phyloP scores from a whole-genome alignment of 2,888 invertebrate species.

The Fragum sueziense region DNA sequence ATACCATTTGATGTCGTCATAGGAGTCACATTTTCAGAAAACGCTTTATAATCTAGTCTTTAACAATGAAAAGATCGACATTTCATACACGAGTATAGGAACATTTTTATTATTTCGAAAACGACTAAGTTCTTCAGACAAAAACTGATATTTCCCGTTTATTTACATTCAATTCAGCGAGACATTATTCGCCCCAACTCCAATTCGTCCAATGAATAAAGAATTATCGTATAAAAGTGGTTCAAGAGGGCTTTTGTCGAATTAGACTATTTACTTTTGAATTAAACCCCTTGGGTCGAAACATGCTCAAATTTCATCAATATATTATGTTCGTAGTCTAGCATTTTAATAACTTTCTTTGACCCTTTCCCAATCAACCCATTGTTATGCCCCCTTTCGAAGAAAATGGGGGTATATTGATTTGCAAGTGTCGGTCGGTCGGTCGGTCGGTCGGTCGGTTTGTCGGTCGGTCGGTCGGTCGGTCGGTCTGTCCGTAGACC shows the following conservation, averaged over 20 bases:
- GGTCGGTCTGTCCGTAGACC: too few relatives aligned
- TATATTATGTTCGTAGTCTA: too few relatives aligned
- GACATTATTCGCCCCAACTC: neutral
- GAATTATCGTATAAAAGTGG: neutral
- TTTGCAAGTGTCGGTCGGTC: too few relatives aligned
- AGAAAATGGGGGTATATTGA: too few relatives aligned
- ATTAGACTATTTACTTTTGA: constrained; percentile 16
- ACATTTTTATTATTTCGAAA: neutral
- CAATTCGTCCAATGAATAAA: constrained; percentile 7
- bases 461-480: too few relatives aligned
- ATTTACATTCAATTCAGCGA: constrained; percentile 10
- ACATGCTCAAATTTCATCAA: neutral
- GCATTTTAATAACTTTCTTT: too few relatives aligned
- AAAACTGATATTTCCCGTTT: neutral
- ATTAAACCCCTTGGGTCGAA: neutral
- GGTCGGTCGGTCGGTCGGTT: too few relatives aligned
- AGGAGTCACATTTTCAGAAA: neutral
- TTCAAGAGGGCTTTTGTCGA: constrained; percentile 12
- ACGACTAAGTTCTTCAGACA: neutral
- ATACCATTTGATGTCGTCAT: neutral
- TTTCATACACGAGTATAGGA: neutral
- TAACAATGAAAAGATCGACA: neutral
- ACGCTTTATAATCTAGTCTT: neutral
- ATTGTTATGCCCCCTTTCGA: too few relatives aligned
- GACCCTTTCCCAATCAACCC: neutral